Conservation (phyloP, 37 sponge, comb jelly and placozoan genomes). For the Cliona cf. orientalis region DNA sequence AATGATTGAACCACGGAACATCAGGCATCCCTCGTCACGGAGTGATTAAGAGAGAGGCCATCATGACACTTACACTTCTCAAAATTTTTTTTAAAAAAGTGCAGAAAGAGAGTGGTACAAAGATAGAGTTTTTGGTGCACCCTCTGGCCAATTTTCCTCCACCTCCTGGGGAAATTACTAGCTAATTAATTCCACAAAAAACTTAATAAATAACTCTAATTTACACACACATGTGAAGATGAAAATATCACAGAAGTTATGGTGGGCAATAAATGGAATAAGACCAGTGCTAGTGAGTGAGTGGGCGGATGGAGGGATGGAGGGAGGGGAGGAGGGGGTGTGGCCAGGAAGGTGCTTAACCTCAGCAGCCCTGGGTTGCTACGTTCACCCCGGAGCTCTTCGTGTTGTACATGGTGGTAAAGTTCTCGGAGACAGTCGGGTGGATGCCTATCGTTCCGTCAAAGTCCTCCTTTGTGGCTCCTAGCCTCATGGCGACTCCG, state of each 20-base stretch:
- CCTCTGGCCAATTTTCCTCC: background rate
- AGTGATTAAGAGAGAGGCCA: background rate
- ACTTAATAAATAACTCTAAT: background rate
- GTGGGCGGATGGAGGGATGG: no score
- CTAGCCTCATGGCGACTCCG: slow-evolving; percentile 85
- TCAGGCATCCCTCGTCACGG: background rate
- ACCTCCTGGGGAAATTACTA: background rate
- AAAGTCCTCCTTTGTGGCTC: slow-evolving; percentile 95
- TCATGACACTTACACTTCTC: background rate
- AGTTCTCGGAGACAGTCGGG: slow-evolving; percentile 93
- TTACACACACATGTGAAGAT: no score
- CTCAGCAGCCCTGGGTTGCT: slow-evolving; percentile 88
- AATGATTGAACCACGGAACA: no score
- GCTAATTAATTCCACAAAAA: background rate
- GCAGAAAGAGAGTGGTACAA: background rate
- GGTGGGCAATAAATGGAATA: no score
- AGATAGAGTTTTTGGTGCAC: background rate
- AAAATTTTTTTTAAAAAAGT: background rate
- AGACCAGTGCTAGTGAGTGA: no score
- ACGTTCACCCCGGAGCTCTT: slow-evolving; percentile 85
- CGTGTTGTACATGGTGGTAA: slow-evolving; percentile 85
- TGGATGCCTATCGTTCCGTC: slow-evolving; percentile 96
- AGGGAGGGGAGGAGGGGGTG: background rate
- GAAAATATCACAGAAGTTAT: no score
- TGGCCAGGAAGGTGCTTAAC: slow-evolving; percentile 87